phyloP scores from a whole-genome alignment of 2,888 invertebrate species.

The Acleris holmiana region DNA sequence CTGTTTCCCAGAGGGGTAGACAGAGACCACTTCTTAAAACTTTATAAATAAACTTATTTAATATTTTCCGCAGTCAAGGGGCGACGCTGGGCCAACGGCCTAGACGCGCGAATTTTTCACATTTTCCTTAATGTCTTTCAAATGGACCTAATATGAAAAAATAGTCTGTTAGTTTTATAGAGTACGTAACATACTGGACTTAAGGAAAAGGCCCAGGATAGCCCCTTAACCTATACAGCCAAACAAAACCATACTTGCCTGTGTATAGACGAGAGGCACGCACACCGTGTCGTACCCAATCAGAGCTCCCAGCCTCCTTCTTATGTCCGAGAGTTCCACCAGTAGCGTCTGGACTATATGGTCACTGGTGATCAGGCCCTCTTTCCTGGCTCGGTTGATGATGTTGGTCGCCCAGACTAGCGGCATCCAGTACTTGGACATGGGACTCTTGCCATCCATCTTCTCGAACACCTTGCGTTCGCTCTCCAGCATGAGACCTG shows the following conservation, averaged over 20 bases:
- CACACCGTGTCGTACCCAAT: slow-evolving; percentile 96
- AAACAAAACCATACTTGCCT: slow-evolving; percentile 82
- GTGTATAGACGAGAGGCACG: slow-evolving; percentile 96
- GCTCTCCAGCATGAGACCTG: slow-evolving; percentile 95
- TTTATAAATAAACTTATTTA: no score
- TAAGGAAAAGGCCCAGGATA: no score
- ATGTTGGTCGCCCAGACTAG: slow-evolving; percentile 97
- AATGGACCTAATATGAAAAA: no score
- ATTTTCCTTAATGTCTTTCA: no score
- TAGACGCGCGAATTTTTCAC: no score
- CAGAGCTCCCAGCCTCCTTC: slow-evolving; percentile 91
- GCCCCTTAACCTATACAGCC: background rate
- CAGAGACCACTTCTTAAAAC: no score
- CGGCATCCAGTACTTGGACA: slow-evolving; percentile 97
- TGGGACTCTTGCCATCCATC: slow-evolving; percentile 94
- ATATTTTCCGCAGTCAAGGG: no score
- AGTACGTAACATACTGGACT: no score
- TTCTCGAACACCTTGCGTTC: slow-evolving; percentile 96
- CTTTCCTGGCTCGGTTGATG: slow-evolving; percentile 93
- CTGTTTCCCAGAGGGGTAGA: no score
- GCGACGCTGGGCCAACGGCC: no score
- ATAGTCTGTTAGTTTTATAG: no score
- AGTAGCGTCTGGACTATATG: slow-evolving; percentile 96
- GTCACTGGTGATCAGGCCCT: slow-evolving; percentile 93
- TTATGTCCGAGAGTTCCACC: slow-evolving; percentile 94